A percentile compares a stretch with the other conserved stretches of the same genome.
Evolutionary conservation across 2,888 invertebrate genomes (phyloP).

Genomic region (Ceramica pisi): DNA sequence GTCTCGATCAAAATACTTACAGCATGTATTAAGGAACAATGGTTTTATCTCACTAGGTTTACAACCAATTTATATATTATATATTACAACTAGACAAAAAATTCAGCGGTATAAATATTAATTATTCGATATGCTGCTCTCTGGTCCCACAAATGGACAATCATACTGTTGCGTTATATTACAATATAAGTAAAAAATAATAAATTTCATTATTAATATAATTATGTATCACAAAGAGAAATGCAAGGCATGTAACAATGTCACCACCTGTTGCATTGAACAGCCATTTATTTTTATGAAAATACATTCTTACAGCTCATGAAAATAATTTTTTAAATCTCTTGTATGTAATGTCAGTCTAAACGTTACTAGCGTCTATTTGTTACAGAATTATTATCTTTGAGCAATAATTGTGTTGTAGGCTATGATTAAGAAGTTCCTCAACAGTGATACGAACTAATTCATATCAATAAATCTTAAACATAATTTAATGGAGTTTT

Average conservation of each 20-base stretch:
- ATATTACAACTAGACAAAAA: slow-evolving; percentile 15
- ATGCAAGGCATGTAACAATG: slow-evolving; percentile 6
- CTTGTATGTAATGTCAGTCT: slow-evolving; percentile 11
- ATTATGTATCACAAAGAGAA: slow-evolving; percentile 37
- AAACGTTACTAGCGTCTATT: slow-evolving; percentile 13
- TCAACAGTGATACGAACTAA: slow-evolving; percentile 17
- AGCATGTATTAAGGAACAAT: slow-evolving; percentile 40
- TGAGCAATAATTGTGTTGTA: slow-evolving; percentile 33
- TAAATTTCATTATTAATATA: slow-evolving; percentile 23
- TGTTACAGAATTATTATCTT: slow-evolving; percentile 8
- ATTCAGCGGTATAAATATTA: slow-evolving; percentile 18
- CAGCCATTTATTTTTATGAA: slow-evolving; percentile 6
- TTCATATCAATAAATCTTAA: slow-evolving; percentile 14
- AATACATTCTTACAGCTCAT: slow-evolving; percentile 6
- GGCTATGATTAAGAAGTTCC: slow-evolving; percentile 7
- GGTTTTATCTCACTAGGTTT: slow-evolving; percentile 12
- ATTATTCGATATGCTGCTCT: slow-evolving; percentile 27
- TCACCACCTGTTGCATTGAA: slow-evolving; percentile 7
- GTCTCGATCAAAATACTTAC: slow-evolving; percentile 1
- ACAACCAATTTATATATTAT: slow-evolving; percentile 10
- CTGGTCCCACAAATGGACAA: slow-evolving; percentile 4
- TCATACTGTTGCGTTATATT: slow-evolving; percentile 7
- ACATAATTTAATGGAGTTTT: slow-evolving; percentile 9
- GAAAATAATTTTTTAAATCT: not conserved
- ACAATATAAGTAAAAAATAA: slow-evolving; percentile 6